Conservation (phyloP, 1,140 invertebrate genomes). For the Eupristina koningsbergeri region DNA sequence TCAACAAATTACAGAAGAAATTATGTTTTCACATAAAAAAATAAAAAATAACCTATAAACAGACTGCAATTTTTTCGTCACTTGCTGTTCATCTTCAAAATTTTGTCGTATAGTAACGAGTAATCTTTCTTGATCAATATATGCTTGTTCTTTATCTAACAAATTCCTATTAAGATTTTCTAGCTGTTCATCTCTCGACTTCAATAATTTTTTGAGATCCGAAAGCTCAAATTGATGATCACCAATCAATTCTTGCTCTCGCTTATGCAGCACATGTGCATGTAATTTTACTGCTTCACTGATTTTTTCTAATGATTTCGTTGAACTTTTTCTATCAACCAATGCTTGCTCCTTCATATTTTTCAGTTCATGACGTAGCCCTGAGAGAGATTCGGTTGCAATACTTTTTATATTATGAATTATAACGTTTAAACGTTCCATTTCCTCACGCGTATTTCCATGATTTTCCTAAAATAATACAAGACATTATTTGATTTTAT, state of each 20-base stretch:
- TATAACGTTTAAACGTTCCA: conserved; percentile 65
- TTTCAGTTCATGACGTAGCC: conserved; percentile 77
- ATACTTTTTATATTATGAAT: conserved; percentile 63
- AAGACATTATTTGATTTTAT: neutral
- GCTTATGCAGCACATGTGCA: conserved; percentile 74
- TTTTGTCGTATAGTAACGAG: conserved; percentile 65
- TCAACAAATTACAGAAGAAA: too few relatives aligned
- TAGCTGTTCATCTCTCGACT: conserved; percentile 76
- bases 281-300: conserved; percentile 74
- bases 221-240: conserved; percentile 80
- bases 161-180: conserved; percentile 63
- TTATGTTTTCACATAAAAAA: too few relatives aligned
- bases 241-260: conserved; percentile 76
- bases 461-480: conserved; percentile 67
- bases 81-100: conserved; percentile 66
- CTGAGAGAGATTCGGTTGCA: conserved; percentile 71
- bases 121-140: conserved; percentile 62
- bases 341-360: conserved; percentile 74
- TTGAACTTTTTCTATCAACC: conserved; percentile 73
- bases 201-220: conserved; percentile 75
- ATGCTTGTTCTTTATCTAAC: conserved; percentile 63
- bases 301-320: conserved; percentile 74
- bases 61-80: conserved; percentile 60
- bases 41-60: conserved; percentile 23
- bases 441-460: conserved; percentile 67